A percentile compares a stretch with the other conserved stretches of the same genome.
phyloP scores from a whole-genome alignment of 2,113 vertebrate species.

The Phaethon lepturus region DNA sequence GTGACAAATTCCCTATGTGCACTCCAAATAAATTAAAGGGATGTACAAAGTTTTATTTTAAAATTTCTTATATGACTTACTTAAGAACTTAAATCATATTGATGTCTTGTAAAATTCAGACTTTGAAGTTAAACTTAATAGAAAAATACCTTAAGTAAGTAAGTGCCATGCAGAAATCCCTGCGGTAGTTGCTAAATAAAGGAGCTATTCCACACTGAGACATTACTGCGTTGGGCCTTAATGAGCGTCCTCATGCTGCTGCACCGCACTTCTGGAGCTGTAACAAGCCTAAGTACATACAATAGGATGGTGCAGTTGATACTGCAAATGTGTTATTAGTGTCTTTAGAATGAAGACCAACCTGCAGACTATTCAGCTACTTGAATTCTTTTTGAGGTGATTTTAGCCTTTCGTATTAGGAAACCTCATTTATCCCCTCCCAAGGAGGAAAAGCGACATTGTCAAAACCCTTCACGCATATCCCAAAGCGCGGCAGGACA shows the following conservation, averaged over 20 bases:
- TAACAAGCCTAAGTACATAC: not conserved
- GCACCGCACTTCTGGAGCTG: rapidly evolving
- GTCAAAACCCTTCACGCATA: rapidly evolving
- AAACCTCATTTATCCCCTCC: not conserved
- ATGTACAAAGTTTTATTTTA: not conserved
- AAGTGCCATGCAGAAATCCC: not conserved
- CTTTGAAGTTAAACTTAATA: not conserved
- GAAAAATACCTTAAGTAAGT: too few species aligned
- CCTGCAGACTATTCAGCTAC: too few species aligned
- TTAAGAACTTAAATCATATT: not conserved
- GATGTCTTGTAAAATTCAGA: not conserved
- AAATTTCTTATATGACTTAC: not conserved
- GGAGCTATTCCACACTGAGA: not conserved
- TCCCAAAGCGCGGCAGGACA: too few species aligned
- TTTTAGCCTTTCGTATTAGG: not conserved
- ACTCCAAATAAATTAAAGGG: not conserved
- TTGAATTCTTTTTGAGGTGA: not conserved
- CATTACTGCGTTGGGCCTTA: too few species aligned
- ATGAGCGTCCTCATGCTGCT: rapidly evolving
- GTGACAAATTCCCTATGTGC: not conserved
- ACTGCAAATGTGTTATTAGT: not conserved
- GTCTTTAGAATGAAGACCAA: not conserved
- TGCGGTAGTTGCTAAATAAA: not conserved
- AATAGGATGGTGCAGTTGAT: rapidly evolving
- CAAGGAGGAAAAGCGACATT: not conserved